These are phyloP conservation scores for Teinopalpus imperialis DNA, from an alignment of 2,888 invertebrate species.

Conservation along the genomic window DNA sequence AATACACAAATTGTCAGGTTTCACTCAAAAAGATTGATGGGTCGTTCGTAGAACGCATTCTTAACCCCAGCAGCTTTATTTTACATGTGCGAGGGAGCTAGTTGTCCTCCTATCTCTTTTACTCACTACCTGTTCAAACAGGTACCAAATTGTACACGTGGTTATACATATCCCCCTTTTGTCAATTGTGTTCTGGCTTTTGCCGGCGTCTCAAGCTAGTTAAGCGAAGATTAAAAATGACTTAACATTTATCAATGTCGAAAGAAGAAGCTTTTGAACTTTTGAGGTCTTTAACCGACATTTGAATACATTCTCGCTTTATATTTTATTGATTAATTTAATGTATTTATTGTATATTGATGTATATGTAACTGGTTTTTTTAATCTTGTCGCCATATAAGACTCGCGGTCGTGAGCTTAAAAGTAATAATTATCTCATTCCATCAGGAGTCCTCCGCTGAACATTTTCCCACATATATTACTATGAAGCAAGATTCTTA, in stretches of 20 bases:
- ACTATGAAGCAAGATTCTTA: no score
- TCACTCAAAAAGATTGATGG: conserved; percentile 32
- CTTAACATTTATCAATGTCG: background rate
- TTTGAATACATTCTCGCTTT: no score
- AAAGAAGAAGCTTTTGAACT: no score
- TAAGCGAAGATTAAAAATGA: conserved; percentile 18
- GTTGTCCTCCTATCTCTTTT: conserved; percentile 33
- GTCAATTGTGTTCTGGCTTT: conserved; percentile 27
- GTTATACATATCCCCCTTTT: conserved; percentile 42
- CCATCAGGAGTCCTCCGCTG: no score
- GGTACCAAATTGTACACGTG: conserved; percentile 42
- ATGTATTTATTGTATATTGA: no score
- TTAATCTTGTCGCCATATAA: no score
- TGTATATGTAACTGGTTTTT: no score
- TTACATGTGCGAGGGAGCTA: conserved; percentile 30
- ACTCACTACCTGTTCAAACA: conserved; percentile 47
- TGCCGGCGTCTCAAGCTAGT: conserved; percentile 12
- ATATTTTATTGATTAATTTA: no score
- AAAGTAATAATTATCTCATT: no score
- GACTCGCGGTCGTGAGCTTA: no score
- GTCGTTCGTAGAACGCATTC: conserved; percentile 30
- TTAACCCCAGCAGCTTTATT: conserved; percentile 21
- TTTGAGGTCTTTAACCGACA: no score
- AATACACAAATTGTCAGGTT: conserved; percentile 12
- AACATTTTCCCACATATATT: no score